phyloP scores from a whole-genome alignment of 2,888 invertebrate genomes.

The Muscina levida region DNA sequence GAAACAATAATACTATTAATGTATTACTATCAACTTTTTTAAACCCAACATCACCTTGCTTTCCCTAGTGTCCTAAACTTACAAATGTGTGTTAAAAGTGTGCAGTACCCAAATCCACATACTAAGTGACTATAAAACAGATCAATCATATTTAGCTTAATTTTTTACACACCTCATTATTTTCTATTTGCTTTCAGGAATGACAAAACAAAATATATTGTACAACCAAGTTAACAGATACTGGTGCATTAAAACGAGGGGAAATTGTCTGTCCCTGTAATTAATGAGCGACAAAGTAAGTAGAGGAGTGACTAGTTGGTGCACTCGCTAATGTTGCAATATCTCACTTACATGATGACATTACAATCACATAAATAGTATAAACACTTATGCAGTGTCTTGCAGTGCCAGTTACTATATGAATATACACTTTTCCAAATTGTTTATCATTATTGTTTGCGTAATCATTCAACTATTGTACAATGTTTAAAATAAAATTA shows the following conservation, averaged over 20 bases:
- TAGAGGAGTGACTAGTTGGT: not conserved
- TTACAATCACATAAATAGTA: not conserved
- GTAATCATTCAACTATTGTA: constrained; percentile 2
- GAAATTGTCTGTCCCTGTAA: not conserved
- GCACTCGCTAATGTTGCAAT: not conserved
- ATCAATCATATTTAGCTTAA: too few species aligned
- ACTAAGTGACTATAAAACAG: too few species aligned
- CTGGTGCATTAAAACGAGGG: constrained; percentile 14
- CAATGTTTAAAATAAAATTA: not conserved
- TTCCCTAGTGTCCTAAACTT: too few species aligned
- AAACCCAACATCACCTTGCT: too few species aligned
- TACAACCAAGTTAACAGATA: constrained; percentile 33
- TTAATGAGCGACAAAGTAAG: constrained; percentile 19
- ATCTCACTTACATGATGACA: not conserved
- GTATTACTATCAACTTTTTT: too few species aligned
- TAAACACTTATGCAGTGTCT: not conserved
- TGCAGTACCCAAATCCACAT: too few species aligned
- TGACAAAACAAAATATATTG: constrained; percentile 16
- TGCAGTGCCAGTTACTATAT: not conserved
- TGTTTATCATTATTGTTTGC: constrained; percentile 8
- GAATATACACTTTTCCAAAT: not conserved
- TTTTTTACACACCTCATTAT: not conserved
- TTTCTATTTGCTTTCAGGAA: not conserved
- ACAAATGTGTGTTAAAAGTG: too few species aligned
- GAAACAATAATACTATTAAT: too few species aligned